phyloP scores from a whole-genome alignment of 2,797 vertebrate species.

The Ptychadena robeensis region DNA sequence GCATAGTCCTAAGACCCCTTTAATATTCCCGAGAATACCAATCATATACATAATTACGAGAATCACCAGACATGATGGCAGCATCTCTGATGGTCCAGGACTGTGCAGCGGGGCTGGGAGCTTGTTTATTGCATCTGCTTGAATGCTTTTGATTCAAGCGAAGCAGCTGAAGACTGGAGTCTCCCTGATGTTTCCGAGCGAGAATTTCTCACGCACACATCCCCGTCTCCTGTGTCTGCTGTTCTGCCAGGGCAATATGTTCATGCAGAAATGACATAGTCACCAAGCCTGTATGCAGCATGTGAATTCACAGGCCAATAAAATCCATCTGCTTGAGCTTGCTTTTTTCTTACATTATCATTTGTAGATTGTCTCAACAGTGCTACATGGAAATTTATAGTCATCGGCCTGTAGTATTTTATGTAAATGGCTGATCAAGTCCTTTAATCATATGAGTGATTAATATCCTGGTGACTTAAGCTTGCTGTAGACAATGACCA shows the following conservation, averaged over 20 bases:
- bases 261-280: conserved; percentile 13
- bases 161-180: conserved; percentile 45
- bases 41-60: conserved; percentile 8
- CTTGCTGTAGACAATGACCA: conserved; percentile 35
- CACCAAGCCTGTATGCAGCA: conserved; percentile 38
- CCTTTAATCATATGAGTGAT: conserved; percentile 48
- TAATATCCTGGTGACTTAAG: conserved; percentile 38
- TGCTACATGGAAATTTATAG: conserved; percentile 25
- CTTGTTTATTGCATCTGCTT: conserved; percentile 39
- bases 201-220: conserved; percentile 48
- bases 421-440: conserved; percentile 11
- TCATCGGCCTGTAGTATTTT: conserved; percentile 11
- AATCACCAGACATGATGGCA: conserved; percentile 5
- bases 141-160: conserved; percentile 33
- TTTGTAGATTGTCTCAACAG: conserved; percentile 23
- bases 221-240: conserved; percentile 6
- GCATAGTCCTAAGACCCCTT: background rate
- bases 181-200: conserved; percentile 49
- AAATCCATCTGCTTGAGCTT: conserved; percentile 46
- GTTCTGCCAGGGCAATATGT: conserved; percentile 41
- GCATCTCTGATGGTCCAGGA: background rate
- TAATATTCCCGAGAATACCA: background rate
- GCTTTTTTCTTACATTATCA: conserved; percentile 25
- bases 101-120: conserved; percentile 22
- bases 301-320: conserved; percentile 48